A percentile compares a stretch with the other conserved stretches of the same genome.
These are phyloP conservation scores for Tonatia bakeri DNA, from an alignment of 2,113 vertebrate species.

Conservation along the genomic window DNA sequence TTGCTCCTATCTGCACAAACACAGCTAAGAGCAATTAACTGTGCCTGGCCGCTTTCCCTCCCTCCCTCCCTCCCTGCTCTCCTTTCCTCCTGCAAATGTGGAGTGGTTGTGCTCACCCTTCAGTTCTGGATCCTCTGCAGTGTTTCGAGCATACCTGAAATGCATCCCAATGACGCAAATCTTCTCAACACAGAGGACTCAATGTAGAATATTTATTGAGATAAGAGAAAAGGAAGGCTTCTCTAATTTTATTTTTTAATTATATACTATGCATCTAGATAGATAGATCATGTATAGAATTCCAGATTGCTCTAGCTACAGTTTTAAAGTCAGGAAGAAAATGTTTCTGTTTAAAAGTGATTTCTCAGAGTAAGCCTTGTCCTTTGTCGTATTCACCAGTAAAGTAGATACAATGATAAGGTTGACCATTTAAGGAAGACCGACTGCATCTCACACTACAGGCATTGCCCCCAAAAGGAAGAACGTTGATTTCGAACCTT, in stretches of 20 bases:
- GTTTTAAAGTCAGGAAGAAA: not conserved
- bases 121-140: not conserved
- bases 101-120: not conserved
- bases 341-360: not conserved
- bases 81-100: not conserved
- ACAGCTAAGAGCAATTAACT: not conserved
- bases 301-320: not conserved
- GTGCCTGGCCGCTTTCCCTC: not conserved
- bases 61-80: not conserved
- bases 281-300: not conserved
- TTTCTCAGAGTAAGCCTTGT: not conserved
- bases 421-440: not conserved
- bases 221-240: not conserved
- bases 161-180: not conserved
- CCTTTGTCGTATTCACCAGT: not conserved
- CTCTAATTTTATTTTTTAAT: slow-evolving; percentile 32
- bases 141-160: not conserved
- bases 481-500: not conserved
- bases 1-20: not conserved
- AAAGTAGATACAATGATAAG: not conserved
- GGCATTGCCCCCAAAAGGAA: not conserved
- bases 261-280: not conserved
- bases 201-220: not conserved
- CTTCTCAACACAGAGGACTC: not conserved
- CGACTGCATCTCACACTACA: not conserved